Evolutionary conservation across 2,113 vertebrate species (phyloP).

Genomic region (Ageneiosus marmoratus): DNA sequence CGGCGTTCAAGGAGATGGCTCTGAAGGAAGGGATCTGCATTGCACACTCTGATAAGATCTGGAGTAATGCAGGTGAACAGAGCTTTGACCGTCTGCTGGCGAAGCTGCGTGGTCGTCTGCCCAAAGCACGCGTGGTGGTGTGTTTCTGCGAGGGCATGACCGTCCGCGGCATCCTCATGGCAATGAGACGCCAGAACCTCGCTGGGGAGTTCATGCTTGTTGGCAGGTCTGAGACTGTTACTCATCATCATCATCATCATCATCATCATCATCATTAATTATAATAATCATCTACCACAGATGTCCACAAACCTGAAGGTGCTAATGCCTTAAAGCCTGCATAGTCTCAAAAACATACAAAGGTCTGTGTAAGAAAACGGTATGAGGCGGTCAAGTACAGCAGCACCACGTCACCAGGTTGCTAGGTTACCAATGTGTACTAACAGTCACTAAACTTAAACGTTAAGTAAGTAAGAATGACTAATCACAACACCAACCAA

Average conservation of each 20-base stretch:
- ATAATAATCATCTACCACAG: background rate
- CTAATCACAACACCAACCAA: no score
- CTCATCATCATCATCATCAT: background rate
- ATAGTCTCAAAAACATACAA: background rate
- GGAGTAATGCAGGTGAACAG: conserved; percentile 95
- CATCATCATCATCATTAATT: background rate
- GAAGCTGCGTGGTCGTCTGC: conserved; percentile 86
- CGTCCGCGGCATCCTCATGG: conserved; percentile 93
- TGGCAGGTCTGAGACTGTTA: conserved; percentile 84
- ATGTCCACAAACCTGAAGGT: background rate
- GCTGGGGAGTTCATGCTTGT: conserved; percentile 91
- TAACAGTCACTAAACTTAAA: background rate
- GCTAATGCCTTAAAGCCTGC: background rate
- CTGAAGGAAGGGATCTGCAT: conserved; percentile 97
- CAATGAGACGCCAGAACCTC: conserved; percentile 90
- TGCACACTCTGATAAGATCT: conserved; percentile 98
- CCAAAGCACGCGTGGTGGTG: conserved; percentile 93
- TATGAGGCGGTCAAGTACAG: background rate
- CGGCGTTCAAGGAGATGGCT: conserved; percentile 97
- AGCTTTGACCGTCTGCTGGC: conserved; percentile 92
- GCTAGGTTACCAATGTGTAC: background rate
- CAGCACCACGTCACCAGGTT: background rate
- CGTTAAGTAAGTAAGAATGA: background rate
- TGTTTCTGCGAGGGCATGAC: conserved; percentile 99
- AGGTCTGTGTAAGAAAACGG: background rate